Conservation (phyloP, 2,113 vertebrate genomes). For the Recurvirostra avosetta region DNA sequence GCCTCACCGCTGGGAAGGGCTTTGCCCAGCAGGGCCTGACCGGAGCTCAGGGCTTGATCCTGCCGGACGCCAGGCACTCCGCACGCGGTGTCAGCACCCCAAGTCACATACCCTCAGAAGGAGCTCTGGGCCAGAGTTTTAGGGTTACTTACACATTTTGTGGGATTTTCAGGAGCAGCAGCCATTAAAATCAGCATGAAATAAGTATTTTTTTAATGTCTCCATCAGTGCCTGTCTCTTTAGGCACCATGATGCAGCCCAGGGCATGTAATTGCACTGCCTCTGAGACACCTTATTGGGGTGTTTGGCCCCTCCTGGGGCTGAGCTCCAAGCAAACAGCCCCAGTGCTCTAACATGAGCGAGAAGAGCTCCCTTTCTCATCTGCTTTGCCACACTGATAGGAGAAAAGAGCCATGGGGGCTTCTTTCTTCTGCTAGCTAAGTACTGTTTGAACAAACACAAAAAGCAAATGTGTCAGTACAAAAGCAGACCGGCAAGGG, state of each 20-base stretch:
- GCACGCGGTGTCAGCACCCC: neutral
- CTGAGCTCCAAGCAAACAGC: neutral
- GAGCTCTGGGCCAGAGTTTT: neutral
- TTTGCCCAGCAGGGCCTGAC: neutral
- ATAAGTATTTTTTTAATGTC: neutral
- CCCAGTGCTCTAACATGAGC: neutral
- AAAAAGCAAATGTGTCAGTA: neutral
- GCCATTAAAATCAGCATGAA: neutral
- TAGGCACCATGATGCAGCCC: neutral
- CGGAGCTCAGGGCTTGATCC: neutral
- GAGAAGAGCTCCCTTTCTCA: neutral
- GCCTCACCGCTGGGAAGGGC: rapidly evolving
- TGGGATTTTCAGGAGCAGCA: neutral
- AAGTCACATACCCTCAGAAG: neutral
- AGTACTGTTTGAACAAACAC: neutral
- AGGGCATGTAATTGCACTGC: neutral
- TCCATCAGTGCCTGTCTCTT: neutral
- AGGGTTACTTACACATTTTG: neutral
- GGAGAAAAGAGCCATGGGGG: neutral
- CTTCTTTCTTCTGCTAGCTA: neutral
- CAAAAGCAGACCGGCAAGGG: neutral
- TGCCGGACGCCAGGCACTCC: neutral
- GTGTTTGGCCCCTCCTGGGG: neutral
- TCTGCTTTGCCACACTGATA: neutral
- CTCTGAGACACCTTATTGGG: neutral